Evolutionary conservation across 2,888 invertebrate genomes (phyloP), one percentile per base, ranked within the genome.

Genomic region (Apomyelois bistriatella): DNA sequence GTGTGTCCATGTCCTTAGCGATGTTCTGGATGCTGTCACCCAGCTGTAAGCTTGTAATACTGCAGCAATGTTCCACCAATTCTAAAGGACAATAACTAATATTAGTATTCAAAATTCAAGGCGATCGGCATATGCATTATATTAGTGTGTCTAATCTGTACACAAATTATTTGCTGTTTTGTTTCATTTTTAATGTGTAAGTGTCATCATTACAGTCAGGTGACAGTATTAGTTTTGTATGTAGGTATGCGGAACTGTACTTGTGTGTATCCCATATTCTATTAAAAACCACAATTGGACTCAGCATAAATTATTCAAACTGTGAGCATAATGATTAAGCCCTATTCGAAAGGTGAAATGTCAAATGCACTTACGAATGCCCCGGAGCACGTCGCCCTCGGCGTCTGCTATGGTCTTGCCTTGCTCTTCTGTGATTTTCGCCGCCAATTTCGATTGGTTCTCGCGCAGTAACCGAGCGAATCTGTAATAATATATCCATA

Each of bases 321-420:
- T 13, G 6, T 38, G 9, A 22, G 2, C 3, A n/a, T 22, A 41
- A 43, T 32, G 13, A 17, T 10, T 15, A 41, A 10, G 5, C 9
- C 8, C 46, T 43, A 46, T 15, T 15, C 13, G 1, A 1, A 5
- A 46, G 46, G 48, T 48, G 17, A 48, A 37, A 49, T 48, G 22
- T 48, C 30, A 50, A 41, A 10, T 28, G 17, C 42, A 94, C 96
- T 94, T 91, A 98, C 98, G 99, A 56, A 99, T 93, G 57, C 99
- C 99, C 77, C 99, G 93, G 56, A 98, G 93, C 1, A 99, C 99
- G 87, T 99, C 99, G 37, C 99, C 99, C 80, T 99, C 98, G 0
- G 99, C 99, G 89, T 99, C 99, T 9, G 95, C 94, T 59, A 97
- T 90, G 0, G 99, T 99, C 82, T 99, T 99, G 53, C 99, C 99